Base-by-base conservation (phyloP, 2,797 vertebrate genomes). In the Chelidonichthys spinosus region DNA sequence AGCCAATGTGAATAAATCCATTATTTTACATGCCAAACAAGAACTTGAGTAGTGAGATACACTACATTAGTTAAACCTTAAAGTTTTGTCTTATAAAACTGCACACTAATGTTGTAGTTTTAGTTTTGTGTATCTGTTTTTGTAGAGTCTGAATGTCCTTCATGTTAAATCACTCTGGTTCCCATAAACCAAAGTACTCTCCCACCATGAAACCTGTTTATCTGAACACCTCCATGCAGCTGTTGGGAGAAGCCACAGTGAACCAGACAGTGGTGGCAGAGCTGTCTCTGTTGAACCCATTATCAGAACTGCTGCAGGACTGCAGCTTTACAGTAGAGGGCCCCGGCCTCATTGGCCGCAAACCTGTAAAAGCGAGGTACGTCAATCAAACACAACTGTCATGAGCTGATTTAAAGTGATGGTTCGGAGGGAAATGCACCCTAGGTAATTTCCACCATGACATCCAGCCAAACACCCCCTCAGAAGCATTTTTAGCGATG, bases 261-360 rank as follows among this genome's bases (percentile, higher is more conserved):
- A 88, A 93, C 13, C 91, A 92, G 62, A 88, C 93, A 59, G 74
- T 96, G 89, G 92, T 82, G 18, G 95, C 92, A 0, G 93, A 96
- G 83, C 71, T 97, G 81, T 92, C 82, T 3, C 62, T 97, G 85
- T 62, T 74, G 75, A 99, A 98, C 85, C 93, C 96, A 0, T 90
- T 99, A 0, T 18, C 91, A 0, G 83, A 74, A 42, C 47, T 89
- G 0, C 93, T 98, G 68, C 17, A 44, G 0, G 87, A 93, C 76
- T 96, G 96, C 13, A 2, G 88, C 81, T 97, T 98, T 66, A 91
- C 92, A 0, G 60, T 95, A 64, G 95, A 96, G 44, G 96, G 96
- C 0, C 54, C 89, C 0, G 94, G 95, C 32, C 94, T 99, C 74
- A 96, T 92, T 0, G 44, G 83, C 0, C 85, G 90, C 11, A 93